Evolutionary conservation across 2,113 vertebrate genomes (phyloP).

Genomic region (Alouatta palliata): DNA sequence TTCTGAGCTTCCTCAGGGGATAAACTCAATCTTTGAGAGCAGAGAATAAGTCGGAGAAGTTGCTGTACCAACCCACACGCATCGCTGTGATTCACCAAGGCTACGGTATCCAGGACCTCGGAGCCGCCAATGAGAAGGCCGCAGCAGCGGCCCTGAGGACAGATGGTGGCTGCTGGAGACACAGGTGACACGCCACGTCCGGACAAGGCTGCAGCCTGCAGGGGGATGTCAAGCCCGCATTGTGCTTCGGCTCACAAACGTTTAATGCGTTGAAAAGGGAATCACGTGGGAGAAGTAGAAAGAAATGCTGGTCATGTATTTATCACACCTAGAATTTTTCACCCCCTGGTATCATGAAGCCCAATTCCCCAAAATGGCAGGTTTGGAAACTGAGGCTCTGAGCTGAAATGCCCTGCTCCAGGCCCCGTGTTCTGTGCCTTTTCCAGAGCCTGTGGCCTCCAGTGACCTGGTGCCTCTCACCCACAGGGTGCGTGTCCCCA

Average conservation of each 20-base stretch:
- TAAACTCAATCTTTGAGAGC: constrained; percentile 49
- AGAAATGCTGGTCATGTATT: not conserved
- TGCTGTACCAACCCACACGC: not conserved
- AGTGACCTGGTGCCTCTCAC: not conserved
- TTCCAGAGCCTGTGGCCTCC: not conserved
- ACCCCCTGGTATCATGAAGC: not conserved
- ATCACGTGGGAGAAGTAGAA: not conserved
- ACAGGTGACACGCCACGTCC: not conserved
- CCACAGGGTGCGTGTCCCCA: not conserved
- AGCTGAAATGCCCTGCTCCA: not conserved
- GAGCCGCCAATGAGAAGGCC: constrained; percentile 31
- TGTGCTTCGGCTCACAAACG: not conserved
- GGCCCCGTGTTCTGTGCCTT: not conserved
- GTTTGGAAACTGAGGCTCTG: not conserved
- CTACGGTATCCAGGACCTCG: constrained; percentile 36
- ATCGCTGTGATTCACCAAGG: constrained; percentile 50
- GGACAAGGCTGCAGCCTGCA: not conserved
- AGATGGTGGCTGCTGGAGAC: not conserved
- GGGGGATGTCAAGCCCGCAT: not conserved
- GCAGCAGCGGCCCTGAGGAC: not conserved
- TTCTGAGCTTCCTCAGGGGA: not conserved
- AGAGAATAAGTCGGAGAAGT: constrained; percentile 3
- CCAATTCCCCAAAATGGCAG: not conserved
- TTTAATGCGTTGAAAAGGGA: not conserved
- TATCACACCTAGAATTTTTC: not conserved